Percentiles rank a stretch among this genome's conserved stretches.
These are phyloP conservation scores for Paratilapia polleni DNA, from an alignment of 2,113 vertebrate species.

Conservation along the genomic window DNA sequence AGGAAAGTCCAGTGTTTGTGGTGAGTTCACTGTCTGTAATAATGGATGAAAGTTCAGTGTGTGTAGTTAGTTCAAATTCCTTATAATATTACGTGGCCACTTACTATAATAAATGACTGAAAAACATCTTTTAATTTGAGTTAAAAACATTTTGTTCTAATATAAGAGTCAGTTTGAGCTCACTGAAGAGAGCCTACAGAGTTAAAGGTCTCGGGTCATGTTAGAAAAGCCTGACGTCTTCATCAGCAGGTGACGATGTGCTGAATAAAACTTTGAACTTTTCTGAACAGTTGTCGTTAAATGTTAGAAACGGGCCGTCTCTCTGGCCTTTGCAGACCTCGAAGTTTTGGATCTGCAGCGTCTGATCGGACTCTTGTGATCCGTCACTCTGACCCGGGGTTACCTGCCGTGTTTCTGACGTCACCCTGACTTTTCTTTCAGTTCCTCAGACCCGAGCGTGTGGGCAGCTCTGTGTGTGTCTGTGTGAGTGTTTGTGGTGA, in stretches of 20 bases:
- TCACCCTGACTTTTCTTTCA: not conserved
- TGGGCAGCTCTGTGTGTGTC: not conserved
- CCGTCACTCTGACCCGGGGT: not conserved
- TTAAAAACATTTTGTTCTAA: rapidly evolving
- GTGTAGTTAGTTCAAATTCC: no score
- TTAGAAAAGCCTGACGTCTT: not conserved
- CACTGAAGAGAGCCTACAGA: rapidly evolving
- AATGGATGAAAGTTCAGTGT: no score
- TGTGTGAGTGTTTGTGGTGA: slow-evolving; percentile 23
- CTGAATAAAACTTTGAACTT: no score
- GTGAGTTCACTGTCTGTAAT: not conserved
- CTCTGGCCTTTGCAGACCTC: not conserved
- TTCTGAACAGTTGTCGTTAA: no score
- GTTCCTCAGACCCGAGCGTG: not conserved
- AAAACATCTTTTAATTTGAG: no score
- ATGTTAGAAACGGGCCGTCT: no score
- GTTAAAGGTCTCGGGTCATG: not conserved
- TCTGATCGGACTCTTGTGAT: not conserved
- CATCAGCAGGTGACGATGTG: not conserved
- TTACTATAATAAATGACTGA: no score
- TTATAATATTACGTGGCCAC: not conserved
- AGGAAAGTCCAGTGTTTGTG: not conserved
- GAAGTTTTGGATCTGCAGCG: rapidly evolving
- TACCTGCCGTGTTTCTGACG: no score
- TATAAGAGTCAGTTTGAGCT: not conserved